Conservation (phyloP, 1,140 invertebrate genomes). For the Nebria ingens region DNA sequence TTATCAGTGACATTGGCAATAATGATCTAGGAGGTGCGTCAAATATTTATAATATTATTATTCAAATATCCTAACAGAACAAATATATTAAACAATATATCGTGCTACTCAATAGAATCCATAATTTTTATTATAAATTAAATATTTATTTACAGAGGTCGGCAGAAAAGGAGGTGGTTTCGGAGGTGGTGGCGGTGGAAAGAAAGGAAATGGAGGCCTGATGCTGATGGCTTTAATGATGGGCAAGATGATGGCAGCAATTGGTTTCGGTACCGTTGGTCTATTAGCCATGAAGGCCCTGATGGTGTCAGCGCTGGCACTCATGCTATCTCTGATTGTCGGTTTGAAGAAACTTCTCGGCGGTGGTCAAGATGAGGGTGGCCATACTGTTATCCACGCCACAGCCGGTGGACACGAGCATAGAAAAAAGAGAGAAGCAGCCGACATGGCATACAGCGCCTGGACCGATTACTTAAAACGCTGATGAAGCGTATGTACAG, state of each 20-base stretch:
- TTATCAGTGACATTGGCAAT: conserved; percentile 21
- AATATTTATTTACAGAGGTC: conserved; percentile 35
- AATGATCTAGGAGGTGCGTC: neutral
- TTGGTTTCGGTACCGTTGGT: conserved; percentile 58
- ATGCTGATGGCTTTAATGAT: conserved; percentile 60
- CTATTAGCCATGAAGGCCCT: conserved; percentile 61
- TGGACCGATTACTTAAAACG: conserved; percentile 35
- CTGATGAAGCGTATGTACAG: neutral
- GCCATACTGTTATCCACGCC: conserved; percentile 57
- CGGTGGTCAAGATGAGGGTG: conserved; percentile 45
- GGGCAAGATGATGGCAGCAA: conserved; percentile 58
- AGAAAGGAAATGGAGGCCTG: conserved; percentile 33
- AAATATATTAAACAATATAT: neutral
- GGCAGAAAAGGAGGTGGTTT: conserved; percentile 33
- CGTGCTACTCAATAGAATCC: too few relatives aligned
- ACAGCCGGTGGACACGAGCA: conserved; percentile 50
- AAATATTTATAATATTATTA: neutral
- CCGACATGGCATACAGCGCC: conserved; percentile 47
- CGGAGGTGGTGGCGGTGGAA: conserved; percentile 31
- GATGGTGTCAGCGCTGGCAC: conserved; percentile 54
- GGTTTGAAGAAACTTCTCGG: conserved; percentile 59
- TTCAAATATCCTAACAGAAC: too few relatives aligned
- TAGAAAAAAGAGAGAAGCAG: conserved; percentile 37
- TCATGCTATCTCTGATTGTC: conserved; percentile 60
- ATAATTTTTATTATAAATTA: too few relatives aligned